Evolutionary conservation across 92 coral and sea anemone genomes (phyloP).

Genomic region (Palythoa grandis): DNA sequence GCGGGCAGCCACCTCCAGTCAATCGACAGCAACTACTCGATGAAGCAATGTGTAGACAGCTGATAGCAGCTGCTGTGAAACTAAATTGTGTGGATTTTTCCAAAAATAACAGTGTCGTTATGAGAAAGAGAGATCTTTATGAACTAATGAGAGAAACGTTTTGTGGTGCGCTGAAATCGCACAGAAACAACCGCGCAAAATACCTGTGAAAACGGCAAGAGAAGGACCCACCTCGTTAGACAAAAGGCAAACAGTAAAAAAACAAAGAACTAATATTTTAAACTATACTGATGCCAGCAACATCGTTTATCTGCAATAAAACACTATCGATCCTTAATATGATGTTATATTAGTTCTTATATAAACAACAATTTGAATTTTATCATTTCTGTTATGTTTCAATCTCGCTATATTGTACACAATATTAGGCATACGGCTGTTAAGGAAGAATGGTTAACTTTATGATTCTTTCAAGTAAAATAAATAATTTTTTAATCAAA

Average conservation of each 20-base stretch:
- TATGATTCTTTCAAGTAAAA: not conserved
- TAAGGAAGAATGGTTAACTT: not conserved
- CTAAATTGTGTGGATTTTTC: constrained; percentile 33
- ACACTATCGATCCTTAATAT: constrained; percentile 15
- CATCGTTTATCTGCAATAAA: constrained; percentile 26
- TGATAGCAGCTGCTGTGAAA: constrained; percentile 15
- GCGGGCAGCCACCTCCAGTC: constrained; percentile 17
- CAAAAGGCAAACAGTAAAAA: not conserved
- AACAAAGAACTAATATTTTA: not conserved
- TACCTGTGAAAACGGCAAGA: not conserved
- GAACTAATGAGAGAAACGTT: not conserved
- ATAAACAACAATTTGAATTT: not conserved
- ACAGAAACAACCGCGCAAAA: not conserved
- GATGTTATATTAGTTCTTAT: not conserved
- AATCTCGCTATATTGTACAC: not conserved
- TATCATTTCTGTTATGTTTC: constrained; percentile 6
- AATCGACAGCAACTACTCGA: constrained; percentile 27
- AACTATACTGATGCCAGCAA: not conserved
- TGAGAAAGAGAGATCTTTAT: constrained; percentile 17
- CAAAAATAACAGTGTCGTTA: constrained; percentile 39
- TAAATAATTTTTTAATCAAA: not conserved
- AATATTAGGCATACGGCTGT: not conserved
- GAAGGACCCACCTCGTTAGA: too few species aligned
- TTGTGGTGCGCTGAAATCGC: not conserved
- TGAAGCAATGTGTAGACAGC: constrained; percentile 39